Evolutionary conservation across 2,113 vertebrate genomes (phyloP), one percentile per base, ranked within the genome.

Genomic region (Xenopus laevis): DNA sequence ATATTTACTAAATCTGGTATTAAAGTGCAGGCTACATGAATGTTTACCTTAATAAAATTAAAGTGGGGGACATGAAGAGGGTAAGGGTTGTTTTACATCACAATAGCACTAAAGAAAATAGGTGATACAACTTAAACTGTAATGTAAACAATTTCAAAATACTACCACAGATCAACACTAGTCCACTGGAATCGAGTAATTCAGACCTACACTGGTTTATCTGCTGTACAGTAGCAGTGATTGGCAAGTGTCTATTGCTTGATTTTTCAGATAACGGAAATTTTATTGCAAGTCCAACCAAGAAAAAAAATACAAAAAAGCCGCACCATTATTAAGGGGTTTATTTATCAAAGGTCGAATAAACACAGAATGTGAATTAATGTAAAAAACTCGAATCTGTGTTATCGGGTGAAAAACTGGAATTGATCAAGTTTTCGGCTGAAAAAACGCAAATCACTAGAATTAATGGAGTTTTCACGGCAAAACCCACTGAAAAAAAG

Each of bases 11-110:
- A 60, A 60, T 15, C 58, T 12, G 58, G 13, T 27, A 23, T 60
- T 60, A 60, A 60, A 60, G 58, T 60, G 58, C 58, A 21, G 13
- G 21, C 58, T 60, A 60, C 21, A 60, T 58, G 58, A 18, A 58
- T 9, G 13, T 58, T 58, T 58, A 20, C 55, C 10, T 17, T 16
- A n/a, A 20, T 4, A 18, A 58, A 60, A 21, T 9, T 3, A 55
- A 55, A 55, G 16, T n/a, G 4, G 16, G 50, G 17, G 16, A n/a
- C 53, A 16, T 18, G 13, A 7, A 16, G 58, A 16, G 11, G 58
- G 21, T 9, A 13, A 23, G 18, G 11, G 3, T 12, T 15, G 13
- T 60, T 23, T 60, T 23, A 60, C 58, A 23, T 15, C 4, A 60
- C 58, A 2, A 60, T 60, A 60, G 18, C 58, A 23, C 58, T 60